A percentile compares a stretch with the other conserved stretches of the same genome.
Conservation (phyloP, 2,888 invertebrate genomes). For the Scrobipalpa costella region DNA sequence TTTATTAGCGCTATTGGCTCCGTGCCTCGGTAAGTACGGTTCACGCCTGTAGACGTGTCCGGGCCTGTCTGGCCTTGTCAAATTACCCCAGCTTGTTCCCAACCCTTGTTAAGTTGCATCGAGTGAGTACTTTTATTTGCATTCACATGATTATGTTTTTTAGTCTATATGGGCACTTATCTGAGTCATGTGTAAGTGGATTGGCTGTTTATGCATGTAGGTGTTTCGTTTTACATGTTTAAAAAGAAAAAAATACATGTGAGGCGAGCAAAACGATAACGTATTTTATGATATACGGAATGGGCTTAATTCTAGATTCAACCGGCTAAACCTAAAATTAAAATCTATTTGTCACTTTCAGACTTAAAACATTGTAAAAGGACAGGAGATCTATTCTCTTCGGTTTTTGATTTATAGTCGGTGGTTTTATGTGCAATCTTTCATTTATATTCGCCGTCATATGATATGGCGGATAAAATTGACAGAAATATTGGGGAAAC, state of each 20-base stretch:
- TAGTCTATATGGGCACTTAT: slow-evolving; percentile 14
- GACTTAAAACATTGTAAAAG: too few species aligned
- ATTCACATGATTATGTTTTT: slow-evolving; percentile 21
- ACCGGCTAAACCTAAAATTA: too few species aligned
- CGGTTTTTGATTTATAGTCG: too few species aligned
- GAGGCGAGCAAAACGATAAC: too few species aligned
- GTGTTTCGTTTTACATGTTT: background rate
- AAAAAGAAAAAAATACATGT: background rate
- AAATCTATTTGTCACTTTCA: too few species aligned
- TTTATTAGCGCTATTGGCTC: slow-evolving; percentile 27
- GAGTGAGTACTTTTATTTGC: slow-evolving; percentile 17
- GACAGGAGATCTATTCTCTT: too few species aligned
- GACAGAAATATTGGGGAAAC: too few species aligned
- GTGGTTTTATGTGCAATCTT: too few species aligned
- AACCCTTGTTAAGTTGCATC: slow-evolving; percentile 21
- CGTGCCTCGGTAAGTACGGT: slow-evolving; percentile 22
- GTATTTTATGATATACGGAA: too few species aligned
- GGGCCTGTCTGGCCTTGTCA: slow-evolving; percentile 25
- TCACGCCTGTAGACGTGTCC: slow-evolving; percentile 27
- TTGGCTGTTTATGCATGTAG: background rate
- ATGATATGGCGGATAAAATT: too few species aligned
- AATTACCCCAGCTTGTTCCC: slow-evolving; percentile 27
- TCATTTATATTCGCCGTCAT: too few species aligned
- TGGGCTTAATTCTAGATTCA: too few species aligned
- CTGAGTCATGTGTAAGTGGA: background rate